These are phyloP conservation scores for Cerceris ruficornis DNA, from an alignment of 2,888 invertebrate genomes.

Conservation along the genomic window DNA sequence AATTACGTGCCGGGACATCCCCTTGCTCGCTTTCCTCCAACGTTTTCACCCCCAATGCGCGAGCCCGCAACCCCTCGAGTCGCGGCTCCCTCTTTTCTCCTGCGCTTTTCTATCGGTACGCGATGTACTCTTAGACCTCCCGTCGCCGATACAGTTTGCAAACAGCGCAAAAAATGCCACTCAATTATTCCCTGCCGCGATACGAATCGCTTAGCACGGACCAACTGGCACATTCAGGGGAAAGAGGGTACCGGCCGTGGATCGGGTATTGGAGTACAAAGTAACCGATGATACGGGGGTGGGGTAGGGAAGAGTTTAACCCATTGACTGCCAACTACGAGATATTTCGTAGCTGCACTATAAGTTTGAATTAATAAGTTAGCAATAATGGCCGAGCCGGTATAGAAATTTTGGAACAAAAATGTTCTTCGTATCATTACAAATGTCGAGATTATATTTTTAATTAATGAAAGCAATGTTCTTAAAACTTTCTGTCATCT, in stretches of 20 bases:
- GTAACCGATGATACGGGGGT: background rate
- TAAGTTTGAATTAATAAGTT: too few relatives aligned
- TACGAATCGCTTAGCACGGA: slow-evolving; percentile 42
- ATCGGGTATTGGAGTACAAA: background rate
- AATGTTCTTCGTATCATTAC: too few relatives aligned
- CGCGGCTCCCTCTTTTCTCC: slow-evolving; percentile 17
- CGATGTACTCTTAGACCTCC: slow-evolving; percentile 42
- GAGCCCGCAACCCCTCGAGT: slow-evolving; percentile 22
- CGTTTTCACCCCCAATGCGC: slow-evolving; percentile 43
- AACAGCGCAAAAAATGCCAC: slow-evolving; percentile 76
- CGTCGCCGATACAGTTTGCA: slow-evolving; percentile 72
- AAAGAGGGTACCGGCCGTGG: background rate
- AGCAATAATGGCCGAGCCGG: too few relatives aligned
- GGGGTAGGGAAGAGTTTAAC: background rate
- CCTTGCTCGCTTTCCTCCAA: slow-evolving; percentile 50
- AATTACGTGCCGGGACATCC: slow-evolving; percentile 49
- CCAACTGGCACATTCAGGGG: slow-evolving; percentile 16
- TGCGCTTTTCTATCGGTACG: slow-evolving; percentile 29
- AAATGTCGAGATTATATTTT: too few relatives aligned
- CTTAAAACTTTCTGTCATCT: too few relatives aligned
- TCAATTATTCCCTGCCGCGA: slow-evolving; percentile 67
- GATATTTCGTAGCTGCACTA: too few relatives aligned
- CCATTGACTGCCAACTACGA: too few relatives aligned
- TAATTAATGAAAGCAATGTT: too few relatives aligned
- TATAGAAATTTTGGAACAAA: too few relatives aligned